Percentiles rank a stretch among this genome's conserved stretches.
phyloP scores from a whole-genome alignment of 1,140 invertebrate species.

The Heliconius melpomene region DNA sequence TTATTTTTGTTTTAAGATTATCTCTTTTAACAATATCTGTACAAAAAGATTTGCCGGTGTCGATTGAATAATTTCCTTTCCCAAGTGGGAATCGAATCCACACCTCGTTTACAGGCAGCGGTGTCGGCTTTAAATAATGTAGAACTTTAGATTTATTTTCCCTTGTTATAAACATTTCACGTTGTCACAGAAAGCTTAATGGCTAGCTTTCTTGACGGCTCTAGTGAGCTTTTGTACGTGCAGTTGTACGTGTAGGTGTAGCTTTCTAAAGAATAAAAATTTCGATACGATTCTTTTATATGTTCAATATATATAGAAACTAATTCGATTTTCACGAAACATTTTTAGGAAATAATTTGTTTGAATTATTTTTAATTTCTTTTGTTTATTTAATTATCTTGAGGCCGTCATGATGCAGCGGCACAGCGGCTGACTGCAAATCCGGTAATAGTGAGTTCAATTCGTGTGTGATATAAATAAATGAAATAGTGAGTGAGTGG shows the following conservation, averaged over 20 bases:
- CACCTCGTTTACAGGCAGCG: not conserved
- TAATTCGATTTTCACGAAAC: too few species aligned
- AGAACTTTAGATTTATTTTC: not conserved
- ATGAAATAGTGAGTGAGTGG: too few species aligned
- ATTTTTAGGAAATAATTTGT: too few species aligned
- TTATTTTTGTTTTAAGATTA: too few species aligned
- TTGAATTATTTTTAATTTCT: too few species aligned
- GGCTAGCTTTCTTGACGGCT: constrained; percentile 1
- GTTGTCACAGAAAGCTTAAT: constrained; percentile 10
- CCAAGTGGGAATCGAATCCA: not conserved
- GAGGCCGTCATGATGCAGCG: too few species aligned
- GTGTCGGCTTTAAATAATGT: not conserved
- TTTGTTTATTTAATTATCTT: too few species aligned
- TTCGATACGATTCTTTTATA: not conserved
- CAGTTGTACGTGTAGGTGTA: constrained; percentile 5
- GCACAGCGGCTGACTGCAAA: not conserved
- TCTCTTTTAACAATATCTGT: too few species aligned
- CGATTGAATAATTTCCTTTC: too few species aligned
- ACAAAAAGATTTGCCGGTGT: too few species aligned
- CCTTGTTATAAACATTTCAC: constrained; percentile 9
- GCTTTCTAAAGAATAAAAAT: not conserved
- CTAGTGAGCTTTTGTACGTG: constrained; percentile 5
- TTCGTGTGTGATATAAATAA: too few species aligned
- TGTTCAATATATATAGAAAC: too few species aligned
- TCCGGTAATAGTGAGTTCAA: not conserved